Percentiles rank a stretch among this genome's conserved stretches.
phyloP scores from a whole-genome alignment of 2,797 vertebrate species.

The Anolis apletophallus region DNA sequence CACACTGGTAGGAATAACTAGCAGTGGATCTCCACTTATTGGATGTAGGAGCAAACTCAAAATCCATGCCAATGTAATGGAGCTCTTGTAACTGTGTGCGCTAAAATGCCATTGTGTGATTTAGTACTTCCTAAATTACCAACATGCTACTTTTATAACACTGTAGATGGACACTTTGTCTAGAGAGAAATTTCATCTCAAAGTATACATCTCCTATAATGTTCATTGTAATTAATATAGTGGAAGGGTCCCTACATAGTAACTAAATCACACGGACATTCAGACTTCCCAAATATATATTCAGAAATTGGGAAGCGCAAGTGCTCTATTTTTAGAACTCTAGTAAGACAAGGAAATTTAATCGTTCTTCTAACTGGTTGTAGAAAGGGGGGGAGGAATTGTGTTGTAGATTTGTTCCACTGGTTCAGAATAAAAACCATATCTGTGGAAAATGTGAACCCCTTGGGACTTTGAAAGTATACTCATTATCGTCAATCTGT shows the following conservation, averaged over 20 bases:
- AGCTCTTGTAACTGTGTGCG: background rate
- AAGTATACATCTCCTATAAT: background rate
- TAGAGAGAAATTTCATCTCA: slow-evolving; percentile 44
- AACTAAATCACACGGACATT: slow-evolving; percentile 65
- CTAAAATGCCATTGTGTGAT: background rate
- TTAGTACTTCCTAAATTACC: slow-evolving; percentile 16
- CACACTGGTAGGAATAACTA: background rate
- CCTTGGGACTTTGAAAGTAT: background rate
- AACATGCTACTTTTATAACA: background rate
- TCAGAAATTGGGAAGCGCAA: slow-evolving; percentile 22
- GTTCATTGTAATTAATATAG: slow-evolving; percentile 64
- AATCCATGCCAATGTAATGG: background rate
- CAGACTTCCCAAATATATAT: slow-evolving; percentile 20
- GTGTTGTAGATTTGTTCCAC: background rate
- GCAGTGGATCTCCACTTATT: background rate
- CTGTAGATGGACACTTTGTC: slow-evolving; percentile 1
- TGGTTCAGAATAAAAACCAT: slow-evolving; percentile 27
- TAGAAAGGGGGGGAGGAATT: slow-evolving; percentile 16
- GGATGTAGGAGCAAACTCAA: background rate
- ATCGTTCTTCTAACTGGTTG: slow-evolving; percentile 3
- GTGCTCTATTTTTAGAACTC: slow-evolving; percentile 57
- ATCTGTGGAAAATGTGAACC: slow-evolving; percentile 28
- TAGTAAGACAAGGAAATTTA: slow-evolving; percentile 53
- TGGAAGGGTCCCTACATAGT: slow-evolving; percentile 34
- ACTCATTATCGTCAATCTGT: background rate